Evolutionary conservation across 2,113 vertebrate species (phyloP).

Genomic region (Vimba vimba): DNA sequence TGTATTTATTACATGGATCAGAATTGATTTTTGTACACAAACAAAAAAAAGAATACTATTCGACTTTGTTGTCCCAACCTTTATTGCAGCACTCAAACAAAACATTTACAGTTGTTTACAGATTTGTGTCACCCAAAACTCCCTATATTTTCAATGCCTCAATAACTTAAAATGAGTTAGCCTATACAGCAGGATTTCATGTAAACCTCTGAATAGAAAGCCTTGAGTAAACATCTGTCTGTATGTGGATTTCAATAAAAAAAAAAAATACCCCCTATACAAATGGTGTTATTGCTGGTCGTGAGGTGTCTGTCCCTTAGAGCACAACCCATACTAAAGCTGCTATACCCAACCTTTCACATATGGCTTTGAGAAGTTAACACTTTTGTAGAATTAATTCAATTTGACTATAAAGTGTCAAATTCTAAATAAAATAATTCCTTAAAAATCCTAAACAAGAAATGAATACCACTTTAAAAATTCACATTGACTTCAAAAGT

Average conservation of each 20-base stretch:
- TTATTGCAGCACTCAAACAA: constrained; percentile 74
- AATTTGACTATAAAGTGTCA: constrained; percentile 50
- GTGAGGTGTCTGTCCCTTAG: constrained; percentile 43
- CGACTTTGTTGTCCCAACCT: constrained; percentile 69
- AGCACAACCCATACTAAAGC: constrained; percentile 39
- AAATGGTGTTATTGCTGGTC: constrained; percentile 56
- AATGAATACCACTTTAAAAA: constrained; percentile 63
- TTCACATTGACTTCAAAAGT: constrained; percentile 70
- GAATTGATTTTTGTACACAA: not conserved
- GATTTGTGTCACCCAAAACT: constrained; percentile 51
- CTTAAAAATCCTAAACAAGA: constrained; percentile 66
- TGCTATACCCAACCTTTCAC: constrained; percentile 52
- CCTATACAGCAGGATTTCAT: constrained; percentile 55
- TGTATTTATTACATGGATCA: no score
- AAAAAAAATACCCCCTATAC: constrained; percentile 29
- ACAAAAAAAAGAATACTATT: not conserved
- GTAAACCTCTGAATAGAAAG: constrained; percentile 57
- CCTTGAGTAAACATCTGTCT: constrained; percentile 55
- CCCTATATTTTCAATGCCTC: constrained; percentile 58
- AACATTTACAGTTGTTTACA: constrained; percentile 65
- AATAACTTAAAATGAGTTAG: constrained; percentile 68
- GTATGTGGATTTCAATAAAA: constrained; percentile 36
- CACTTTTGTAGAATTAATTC: constrained; percentile 47
- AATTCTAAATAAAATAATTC: constrained; percentile 41
- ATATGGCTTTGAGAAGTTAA: constrained; percentile 68